Percentiles rank a stretch among this genome's conserved stretches.
phyloP scores from a whole-genome alignment of 2,888 invertebrate species.

The Muscina levida region DNA sequence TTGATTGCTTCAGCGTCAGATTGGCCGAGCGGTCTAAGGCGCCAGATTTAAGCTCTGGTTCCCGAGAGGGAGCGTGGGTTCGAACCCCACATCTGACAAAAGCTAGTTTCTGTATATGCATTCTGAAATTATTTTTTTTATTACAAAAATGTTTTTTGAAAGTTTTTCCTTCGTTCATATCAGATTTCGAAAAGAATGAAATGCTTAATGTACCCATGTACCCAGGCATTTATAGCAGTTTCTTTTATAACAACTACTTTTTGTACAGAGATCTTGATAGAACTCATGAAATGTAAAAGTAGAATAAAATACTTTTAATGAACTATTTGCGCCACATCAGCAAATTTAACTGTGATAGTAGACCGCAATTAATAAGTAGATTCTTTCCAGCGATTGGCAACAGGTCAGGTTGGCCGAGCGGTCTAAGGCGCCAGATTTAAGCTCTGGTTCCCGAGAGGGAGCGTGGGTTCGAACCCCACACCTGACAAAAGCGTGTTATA shows the following conservation, averaged over 20 bases:
- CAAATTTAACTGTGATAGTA: too few species aligned
- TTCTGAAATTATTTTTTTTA: slow-evolving; percentile 6
- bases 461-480: slow-evolving; percentile 93
- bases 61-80: slow-evolving; percentile 90
- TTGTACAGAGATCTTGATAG: too few species aligned
- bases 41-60: slow-evolving; percentile 90
- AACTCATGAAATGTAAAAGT: too few species aligned
- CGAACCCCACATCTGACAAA: slow-evolving; percentile 88
- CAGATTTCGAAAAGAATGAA: too few species aligned
- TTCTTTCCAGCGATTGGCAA: background rate
- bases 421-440: slow-evolving; percentile 90
- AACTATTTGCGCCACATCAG: too few species aligned
- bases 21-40: slow-evolving; percentile 83
- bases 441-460: slow-evolving; percentile 88
- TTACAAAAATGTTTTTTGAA: too few species aligned
- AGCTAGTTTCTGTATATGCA: background rate
- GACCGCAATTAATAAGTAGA: background rate
- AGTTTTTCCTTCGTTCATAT: too few species aligned
- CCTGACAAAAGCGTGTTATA: slow-evolving; percentile 80
- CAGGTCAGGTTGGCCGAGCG: slow-evolving; percentile 65
- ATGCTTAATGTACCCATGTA: too few species aligned
- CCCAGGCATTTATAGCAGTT: too few species aligned
- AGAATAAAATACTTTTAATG: too few species aligned
- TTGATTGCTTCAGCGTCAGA: slow-evolving; percentile 56
- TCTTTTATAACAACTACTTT: too few species aligned